Conservation (phyloP, 1,140 invertebrate genomes). For the Sweltsa coloradensis region DNA sequence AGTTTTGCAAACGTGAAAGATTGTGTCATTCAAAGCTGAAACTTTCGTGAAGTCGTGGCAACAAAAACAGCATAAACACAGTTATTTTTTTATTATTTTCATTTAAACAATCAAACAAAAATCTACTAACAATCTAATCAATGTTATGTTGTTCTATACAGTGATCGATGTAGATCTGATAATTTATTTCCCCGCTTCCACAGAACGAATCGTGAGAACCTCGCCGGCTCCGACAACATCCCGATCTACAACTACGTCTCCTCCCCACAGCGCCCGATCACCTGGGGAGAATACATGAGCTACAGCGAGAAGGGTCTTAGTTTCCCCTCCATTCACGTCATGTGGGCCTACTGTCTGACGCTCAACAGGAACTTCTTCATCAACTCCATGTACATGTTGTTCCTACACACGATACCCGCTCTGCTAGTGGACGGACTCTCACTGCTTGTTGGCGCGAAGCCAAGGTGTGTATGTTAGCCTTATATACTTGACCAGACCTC, state of each 20-base stretch:
- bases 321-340: constrained; percentile 37
- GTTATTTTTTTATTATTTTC: neutral
- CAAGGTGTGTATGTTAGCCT: no score
- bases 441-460: no score
- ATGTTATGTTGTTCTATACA: no score
- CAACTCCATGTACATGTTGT: constrained; percentile 19
- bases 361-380: constrained; percentile 4
- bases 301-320: constrained; percentile 32
- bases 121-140: neutral
- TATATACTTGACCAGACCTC: no score
- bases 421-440: constrained; percentile 25
- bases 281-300: constrained; percentile 45
- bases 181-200: no score
- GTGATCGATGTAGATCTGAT: no score
- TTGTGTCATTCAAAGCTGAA: no score
- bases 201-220: no score
- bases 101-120: neutral
- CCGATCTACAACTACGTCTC: constrained; percentile 62
- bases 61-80: no score
- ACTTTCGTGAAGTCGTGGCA: no score
- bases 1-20: no score
- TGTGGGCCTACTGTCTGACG: constrained; percentile 22
- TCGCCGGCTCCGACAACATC: constrained; percentile 31
- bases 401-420: constrained; percentile 16
- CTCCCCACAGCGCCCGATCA: constrained; percentile 48